These are phyloP conservation scores for Drosophila melanica DNA, from an alignment of 1,140 invertebrate species.

Conservation along the genomic window DNA sequence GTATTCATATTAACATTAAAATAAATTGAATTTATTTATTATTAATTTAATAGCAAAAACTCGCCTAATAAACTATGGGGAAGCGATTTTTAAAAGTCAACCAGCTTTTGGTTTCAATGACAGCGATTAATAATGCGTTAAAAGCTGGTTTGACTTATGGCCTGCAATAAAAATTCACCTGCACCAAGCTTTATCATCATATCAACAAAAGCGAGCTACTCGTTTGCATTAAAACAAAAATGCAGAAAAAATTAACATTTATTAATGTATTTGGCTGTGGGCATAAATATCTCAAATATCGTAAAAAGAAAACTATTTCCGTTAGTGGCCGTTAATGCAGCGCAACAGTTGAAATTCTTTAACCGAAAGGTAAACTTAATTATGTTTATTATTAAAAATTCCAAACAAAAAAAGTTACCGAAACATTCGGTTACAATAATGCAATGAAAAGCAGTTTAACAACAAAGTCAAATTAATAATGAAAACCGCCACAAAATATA, in stretches of 20 bases:
- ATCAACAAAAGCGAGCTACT: conserved; percentile 2
- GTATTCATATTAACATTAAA: no score
- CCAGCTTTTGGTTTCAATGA: conserved; percentile 5
- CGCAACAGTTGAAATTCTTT: no score
- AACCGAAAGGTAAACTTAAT: no score
- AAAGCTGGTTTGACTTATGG: conserved; percentile 2
- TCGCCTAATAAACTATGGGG: not conserved
- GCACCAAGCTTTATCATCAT: not conserved
- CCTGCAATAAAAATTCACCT: conserved; percentile 8
- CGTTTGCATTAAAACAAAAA: not conserved
- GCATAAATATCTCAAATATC: not conserved
- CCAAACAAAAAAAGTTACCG: no score
- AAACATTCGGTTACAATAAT: no score
- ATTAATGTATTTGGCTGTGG: not conserved
- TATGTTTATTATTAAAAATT: no score
- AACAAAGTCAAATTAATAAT: no score
- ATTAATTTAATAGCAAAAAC: not conserved
- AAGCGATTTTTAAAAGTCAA: conserved; percentile 1
- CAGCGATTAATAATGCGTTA: conserved; percentile 3
- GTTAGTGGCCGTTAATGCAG: no score
- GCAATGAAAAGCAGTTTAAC: no score
- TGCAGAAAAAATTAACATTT: not conserved
- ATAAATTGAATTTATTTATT: not conserved
- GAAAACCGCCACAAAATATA: no score
- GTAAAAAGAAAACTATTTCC: not conserved